Evolutionary conservation across 2,888 invertebrate species (phyloP), one percentile per base, ranked within the genome.

Genomic region (Diploptera punctata): DNA sequence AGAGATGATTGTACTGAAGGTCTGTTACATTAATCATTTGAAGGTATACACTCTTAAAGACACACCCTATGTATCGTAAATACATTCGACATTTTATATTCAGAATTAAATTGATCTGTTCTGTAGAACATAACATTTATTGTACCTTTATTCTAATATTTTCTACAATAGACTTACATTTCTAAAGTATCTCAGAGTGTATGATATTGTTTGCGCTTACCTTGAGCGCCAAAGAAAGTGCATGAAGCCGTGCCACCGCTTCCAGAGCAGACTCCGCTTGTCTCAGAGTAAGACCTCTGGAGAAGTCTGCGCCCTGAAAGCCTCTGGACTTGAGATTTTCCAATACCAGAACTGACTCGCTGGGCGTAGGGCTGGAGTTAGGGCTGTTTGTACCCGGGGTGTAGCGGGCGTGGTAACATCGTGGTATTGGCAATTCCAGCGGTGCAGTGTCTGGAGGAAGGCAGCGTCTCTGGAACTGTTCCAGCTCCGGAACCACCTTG

Each of bases 161-260:
- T n/a, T n/a, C n/a, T n/a, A n/a, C n/a, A n/a, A n/a, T n/a, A n/a
- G n/a, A n/a, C n/a, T n/a, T n/a, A n/a, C n/a, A n/a, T n/a, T n/a
- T n/a, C n/a, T n/a, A n/a, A n/a, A n/a, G n/a, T n/a, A n/a, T n/a
- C n/a, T n/a, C n/a, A n/a, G n/a, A n/a, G n/a, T n/a, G 5, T 33
- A 33, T 33, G 33, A 33, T 33, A 33, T 7, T 33, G 19, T 75
- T 77, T 78, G 72, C 78, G 78, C 72, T 77, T 74, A 88, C 82
- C 79, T 89, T 89, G 78, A 89, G 82, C 4, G 87, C 88, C 3
- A 93, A 83, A 0, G 93, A 92, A 1, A 93, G 84, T 0, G 92
- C 92, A 81, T 93, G 93, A 1, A 93, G 84, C 70, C 89, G 85
- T 0, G 93, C 92, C 31, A 93, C 90, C 0, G 92, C 89, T 73